Percentiles rank a stretch among this genome's conserved stretches.
These are phyloP conservation scores for Dreissena rostriformis DNA, from an alignment of 1,140 invertebrate genomes.

Conservation along the genomic window DNA sequence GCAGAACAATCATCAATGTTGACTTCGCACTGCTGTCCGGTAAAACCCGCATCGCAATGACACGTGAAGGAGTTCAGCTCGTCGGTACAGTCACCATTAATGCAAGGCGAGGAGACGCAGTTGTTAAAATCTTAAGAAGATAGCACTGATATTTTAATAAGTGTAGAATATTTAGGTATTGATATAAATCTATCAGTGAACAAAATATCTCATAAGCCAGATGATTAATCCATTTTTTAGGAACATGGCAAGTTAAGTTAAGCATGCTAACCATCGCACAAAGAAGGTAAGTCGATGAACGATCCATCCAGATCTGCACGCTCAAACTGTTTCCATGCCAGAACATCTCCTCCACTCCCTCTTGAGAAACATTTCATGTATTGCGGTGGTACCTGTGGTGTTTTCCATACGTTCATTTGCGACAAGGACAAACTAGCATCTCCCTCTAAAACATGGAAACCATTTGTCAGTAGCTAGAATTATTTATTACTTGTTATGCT, in stretches of 20 bases:
- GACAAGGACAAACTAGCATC: too few relatives aligned
- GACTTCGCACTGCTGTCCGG: conserved; percentile 96
- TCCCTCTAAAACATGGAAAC: too few relatives aligned
- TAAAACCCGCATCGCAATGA: conserved; percentile 94
- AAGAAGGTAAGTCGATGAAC: background rate
- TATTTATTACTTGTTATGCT: too few relatives aligned
- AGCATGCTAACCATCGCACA: background rate
- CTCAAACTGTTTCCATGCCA: background rate
- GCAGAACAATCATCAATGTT: conserved; percentile 84
- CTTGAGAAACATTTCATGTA: too few relatives aligned
- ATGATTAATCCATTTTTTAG: background rate
- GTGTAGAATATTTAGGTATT: background rate
- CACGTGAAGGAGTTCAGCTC: conserved; percentile 68
- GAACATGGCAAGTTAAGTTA: background rate
- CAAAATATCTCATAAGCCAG: background rate
- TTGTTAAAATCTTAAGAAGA: conserved; percentile 68
- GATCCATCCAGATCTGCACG: background rate
- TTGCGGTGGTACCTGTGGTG: too few relatives aligned
- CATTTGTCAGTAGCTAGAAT: too few relatives aligned
- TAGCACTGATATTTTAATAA: too few relatives aligned
- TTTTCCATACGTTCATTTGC: too few relatives aligned
- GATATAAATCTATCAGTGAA: background rate
- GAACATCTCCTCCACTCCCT: too few relatives aligned
- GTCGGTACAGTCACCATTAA: conserved; percentile 72
- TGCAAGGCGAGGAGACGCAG: conserved; percentile 68